Evolutionary conservation across 53 echinoderm and acorn worm genomes (phyloP), one percentile per base, ranked within the genome.

Genomic region (Stichopus horrens): DNA sequence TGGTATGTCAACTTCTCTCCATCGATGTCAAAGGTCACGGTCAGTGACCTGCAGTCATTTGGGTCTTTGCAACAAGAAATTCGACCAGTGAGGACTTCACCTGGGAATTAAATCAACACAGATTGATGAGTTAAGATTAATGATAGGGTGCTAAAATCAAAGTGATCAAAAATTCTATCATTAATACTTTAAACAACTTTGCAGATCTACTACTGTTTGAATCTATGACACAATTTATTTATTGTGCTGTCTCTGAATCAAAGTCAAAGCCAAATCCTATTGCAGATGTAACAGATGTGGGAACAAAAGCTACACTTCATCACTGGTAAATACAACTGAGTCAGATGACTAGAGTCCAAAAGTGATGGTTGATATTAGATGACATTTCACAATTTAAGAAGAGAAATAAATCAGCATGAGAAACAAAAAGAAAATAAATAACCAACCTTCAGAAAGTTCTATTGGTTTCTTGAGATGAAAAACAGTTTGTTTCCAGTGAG

Each of bases 401-500:
- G 37, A 37, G 37, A 37, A 37, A 37, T 37, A 37, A 37, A 37
- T 37, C 2, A 37, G 0, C 37, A 37, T 37, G 37, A 37, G 37
- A 37, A 37, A 37, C 37, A 2, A 37, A 37, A 37, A 37, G 2
- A 37, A 37, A 37, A 37, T 2, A 37, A 37, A 37, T 37, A 76
- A 90, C 68, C 18, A 9, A 85, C 85, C 85, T 85, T 85, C 85
- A 52, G 13, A 10, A 10, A 85, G 37, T 18, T 85, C 85, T 14
- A 85, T 85, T 37, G 85, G 85, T 66, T 85, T 85, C 66, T 85
- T 85, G 21, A 85, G 65, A 67, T 85, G 67, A 18, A 97, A 97
- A n/a, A 95, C 90, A 55, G 95, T 95, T 55, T 97, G 95, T 67
- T 97, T 97, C 95, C 98, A 97, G 74, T 97, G 97, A 56, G 98